A percentile compares a stretch with the other conserved stretches of the same genome.
Conservation (phyloP, 2,888 invertebrate species). For the Meiosimyza decipiens region DNA sequence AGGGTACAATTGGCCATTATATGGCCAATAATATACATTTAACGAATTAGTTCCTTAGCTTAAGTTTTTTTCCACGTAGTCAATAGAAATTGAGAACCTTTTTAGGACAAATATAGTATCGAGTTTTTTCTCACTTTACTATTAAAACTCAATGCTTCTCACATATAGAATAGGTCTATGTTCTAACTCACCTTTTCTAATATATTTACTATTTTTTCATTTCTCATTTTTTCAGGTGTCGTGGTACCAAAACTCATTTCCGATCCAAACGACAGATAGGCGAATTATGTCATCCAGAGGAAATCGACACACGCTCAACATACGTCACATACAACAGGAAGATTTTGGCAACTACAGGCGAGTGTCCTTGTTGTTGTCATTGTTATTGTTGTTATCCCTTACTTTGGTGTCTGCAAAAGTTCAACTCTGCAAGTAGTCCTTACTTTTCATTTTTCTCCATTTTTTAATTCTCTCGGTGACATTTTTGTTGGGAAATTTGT, state of each 20-base stretch:
- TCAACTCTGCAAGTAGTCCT: background rate
- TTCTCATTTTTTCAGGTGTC: conserved; percentile 69
- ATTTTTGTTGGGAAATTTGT: conserved; percentile 5
- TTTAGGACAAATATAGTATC: too few relatives aligned
- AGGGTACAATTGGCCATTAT: too few relatives aligned
- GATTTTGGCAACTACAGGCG: conserved; percentile 80
- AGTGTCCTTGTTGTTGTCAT: conserved; percentile 41
- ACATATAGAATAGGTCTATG: too few relatives aligned
- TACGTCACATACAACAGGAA: conserved; percentile 75
- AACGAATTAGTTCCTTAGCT: too few relatives aligned
- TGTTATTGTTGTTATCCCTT: conserved; percentile 1
- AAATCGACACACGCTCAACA: conserved; percentile 75
- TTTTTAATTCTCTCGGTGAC: too few relatives aligned
- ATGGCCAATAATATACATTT: too few relatives aligned
- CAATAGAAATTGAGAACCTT: too few relatives aligned
- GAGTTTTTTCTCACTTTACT: too few relatives aligned
- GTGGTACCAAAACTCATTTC: conserved; percentile 79
- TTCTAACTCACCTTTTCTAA: too few relatives aligned
- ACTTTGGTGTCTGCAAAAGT: conserved; percentile 17
- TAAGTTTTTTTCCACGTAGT: too few relatives aligned
- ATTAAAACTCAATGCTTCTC: too few relatives aligned
- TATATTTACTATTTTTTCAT: background rate
- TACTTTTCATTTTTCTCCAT: too few relatives aligned
- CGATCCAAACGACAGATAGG: conserved; percentile 75
- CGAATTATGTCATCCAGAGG: conserved; percentile 77